Base-by-base conservation (phyloP, 2,797 vertebrate genomes). In the Danionella dracula region DNA sequence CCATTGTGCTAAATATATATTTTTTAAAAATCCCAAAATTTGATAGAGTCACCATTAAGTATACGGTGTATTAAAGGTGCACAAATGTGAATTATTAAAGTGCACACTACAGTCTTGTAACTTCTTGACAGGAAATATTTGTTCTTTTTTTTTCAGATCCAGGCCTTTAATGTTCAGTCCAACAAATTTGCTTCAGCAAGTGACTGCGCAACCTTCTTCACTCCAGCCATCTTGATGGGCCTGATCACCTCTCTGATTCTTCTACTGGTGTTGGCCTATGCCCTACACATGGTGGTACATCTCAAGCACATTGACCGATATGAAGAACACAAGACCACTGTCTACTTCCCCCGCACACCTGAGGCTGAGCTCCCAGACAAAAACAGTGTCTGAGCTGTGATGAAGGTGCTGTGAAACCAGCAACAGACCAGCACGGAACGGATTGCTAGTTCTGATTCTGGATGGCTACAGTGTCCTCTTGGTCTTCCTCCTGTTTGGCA, bases 261-360 rank as follows among this genome's bases (percentile, higher is more conserved):
- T 77, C 86, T 98, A 66, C 85, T 96, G 67, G 95, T 94, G 37
- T 84, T 97, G 78, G 95, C 93, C 71, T 97, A 93, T 0, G 87
- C 92, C 13, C 87, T 97, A 66, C 93, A 98, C 79, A 93, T 95
- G 93, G 86, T 98, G 50, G 72, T 95, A 71, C 92, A 96, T 79
- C 86, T 96, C 65, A 93, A 93, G 60, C 90, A 90, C 66, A 93
- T 96, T 1, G 95, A 97, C 75, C 85, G 84, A 2, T 91, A 93
- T 34, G 91, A 93, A 0, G 90, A 94, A 17, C 87, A 86, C 82
- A 93, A 95, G 74, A 75, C 85, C 2, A 88, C 92, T 0, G 59
- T 86, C 40, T 93, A 89, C 76, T 92, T 88, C 76, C 83, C 88
- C 2, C 79, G 80, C 10, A 80, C 54, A 71, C 70, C 81, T 0